These are phyloP conservation scores for Osmerus mordax DNA, from an alignment of 2,113 vertebrate species.

Conservation along the genomic window DNA sequence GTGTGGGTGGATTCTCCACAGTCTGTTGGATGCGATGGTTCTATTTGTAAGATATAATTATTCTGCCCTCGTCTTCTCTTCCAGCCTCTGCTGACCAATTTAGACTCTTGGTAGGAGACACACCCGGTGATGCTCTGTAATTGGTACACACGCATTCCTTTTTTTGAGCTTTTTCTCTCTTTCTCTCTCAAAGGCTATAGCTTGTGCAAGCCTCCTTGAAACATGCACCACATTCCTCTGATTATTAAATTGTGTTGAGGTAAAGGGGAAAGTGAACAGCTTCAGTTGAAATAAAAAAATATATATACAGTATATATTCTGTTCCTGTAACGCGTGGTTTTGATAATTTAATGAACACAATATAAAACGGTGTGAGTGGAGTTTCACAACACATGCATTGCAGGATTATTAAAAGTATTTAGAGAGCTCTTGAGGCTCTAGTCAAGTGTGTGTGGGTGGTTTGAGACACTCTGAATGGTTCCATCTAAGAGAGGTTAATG, in stretches of 20 bases:
- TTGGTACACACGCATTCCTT: conserved; percentile 12
- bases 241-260: not conserved
- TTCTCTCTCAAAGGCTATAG: not conserved
- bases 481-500: conserved; percentile 66
- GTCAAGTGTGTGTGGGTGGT: conserved; percentile 64
- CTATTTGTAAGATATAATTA: conserved; percentile 68
- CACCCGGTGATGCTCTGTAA: conserved; percentile 58
- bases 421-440: conserved; percentile 55
- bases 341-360: no score
- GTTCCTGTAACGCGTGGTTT: no score
- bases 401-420: conserved; percentile 34
- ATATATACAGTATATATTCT: not conserved
- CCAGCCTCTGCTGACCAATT: conserved; percentile 50
- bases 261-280: no score
- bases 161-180: no score
- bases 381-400: conserved; percentile 30
- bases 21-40: conserved; percentile 47
- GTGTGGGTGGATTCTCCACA: conserved; percentile 56
- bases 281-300: no score
- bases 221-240: not conserved
- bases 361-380: not conserved
- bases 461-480: conserved; percentile 56
- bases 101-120: conserved; percentile 52
- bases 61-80: conserved; percentile 44
- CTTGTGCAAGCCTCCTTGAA: not conserved